A percentile compares a stretch with the other conserved stretches of the same genome.
Evolutionary conservation across 2,797 vertebrate genomes (phyloP).

Genomic region (Sebastes aleutianus): DNA sequence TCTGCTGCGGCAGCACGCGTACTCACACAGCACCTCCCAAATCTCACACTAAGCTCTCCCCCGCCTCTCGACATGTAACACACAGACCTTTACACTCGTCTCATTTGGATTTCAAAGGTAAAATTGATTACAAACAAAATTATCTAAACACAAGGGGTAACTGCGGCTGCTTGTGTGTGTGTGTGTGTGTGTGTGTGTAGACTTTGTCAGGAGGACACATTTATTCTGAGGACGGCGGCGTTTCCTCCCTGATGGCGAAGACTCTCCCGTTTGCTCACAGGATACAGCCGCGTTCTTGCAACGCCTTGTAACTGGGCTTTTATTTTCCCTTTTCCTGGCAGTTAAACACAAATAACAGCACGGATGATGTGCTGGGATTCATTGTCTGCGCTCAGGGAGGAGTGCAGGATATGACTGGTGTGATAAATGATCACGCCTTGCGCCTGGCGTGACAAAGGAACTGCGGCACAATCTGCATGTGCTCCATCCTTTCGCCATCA

Average conservation of each 20-base stretch:
- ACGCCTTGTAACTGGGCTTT: slow-evolving; percentile 68
- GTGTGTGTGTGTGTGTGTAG: not conserved
- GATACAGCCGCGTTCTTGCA: slow-evolving; percentile 66
- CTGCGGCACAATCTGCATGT: slow-evolving; percentile 76
- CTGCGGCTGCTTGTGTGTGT: not conserved
- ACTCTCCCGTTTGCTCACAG: slow-evolving; percentile 64
- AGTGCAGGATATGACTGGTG: slow-evolving; percentile 74
- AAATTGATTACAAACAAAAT: slow-evolving; percentile 75
- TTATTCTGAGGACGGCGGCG: slow-evolving; percentile 27
- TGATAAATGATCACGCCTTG: slow-evolving; percentile 79
- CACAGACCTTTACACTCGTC: slow-evolving; percentile 63
- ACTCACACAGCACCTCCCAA: slow-evolving; percentile 56
- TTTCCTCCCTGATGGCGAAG: slow-evolving; percentile 64
- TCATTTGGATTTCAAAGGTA: slow-evolving; percentile 75
- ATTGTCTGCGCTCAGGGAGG: slow-evolving; percentile 72
- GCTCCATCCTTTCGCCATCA: slow-evolving; percentile 80
- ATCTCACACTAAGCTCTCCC: slow-evolving; percentile 77
- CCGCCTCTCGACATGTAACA: slow-evolving; percentile 61
- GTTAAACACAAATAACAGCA: slow-evolving; percentile 80
- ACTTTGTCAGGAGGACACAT: slow-evolving; percentile 36
- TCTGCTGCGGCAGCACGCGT: slow-evolving; percentile 59
- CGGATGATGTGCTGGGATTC: slow-evolving; percentile 74
- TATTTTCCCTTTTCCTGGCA: slow-evolving; percentile 78
- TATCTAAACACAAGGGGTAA: slow-evolving; percentile 37
- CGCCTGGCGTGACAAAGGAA: slow-evolving; percentile 76